Percentiles rank a stretch among this genome's conserved stretches.
phyloP scores from a whole-genome alignment of 2,888 invertebrate genomes.

The Scaptomyza tumidula region DNA sequence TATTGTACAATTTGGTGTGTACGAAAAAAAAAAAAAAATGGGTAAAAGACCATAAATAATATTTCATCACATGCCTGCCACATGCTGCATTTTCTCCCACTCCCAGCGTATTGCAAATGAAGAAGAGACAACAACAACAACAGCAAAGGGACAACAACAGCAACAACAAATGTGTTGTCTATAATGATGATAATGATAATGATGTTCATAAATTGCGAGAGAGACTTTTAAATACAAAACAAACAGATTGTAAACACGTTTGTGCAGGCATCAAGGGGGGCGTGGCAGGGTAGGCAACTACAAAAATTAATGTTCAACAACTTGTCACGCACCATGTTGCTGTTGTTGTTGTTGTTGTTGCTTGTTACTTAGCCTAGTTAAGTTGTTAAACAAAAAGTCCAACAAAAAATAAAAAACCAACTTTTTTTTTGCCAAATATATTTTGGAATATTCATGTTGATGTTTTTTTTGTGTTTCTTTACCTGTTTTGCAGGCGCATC shows the following conservation, averaged over 20 bases:
- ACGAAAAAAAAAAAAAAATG: not conserved
- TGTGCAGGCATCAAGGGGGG: conserved; percentile 42
- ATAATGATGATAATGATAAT: conserved; percentile 8
- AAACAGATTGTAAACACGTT: conserved; percentile 74
- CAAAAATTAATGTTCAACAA: conserved; percentile 57
- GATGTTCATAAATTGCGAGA: conserved; percentile 37
- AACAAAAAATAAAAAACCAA: conserved; percentile 19
- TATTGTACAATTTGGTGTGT: not conserved
- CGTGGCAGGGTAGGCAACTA: conserved; percentile 44
- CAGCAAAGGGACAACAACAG: not conserved
- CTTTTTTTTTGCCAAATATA: conserved; percentile 56
- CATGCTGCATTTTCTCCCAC: not conserved
- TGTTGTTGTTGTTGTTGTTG: conserved; percentile 48
- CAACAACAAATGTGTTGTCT: conserved; percentile 7
- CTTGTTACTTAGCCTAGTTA: conserved; percentile 73
- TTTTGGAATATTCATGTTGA: conserved; percentile 46
- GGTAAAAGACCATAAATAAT: not conserved
- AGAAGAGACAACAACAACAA: conserved; percentile 2
- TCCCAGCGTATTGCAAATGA: conserved; percentile 10
- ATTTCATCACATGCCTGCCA: not conserved
- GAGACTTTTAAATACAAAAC: conserved; percentile 28
- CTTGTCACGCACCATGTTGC: conserved; percentile 67
- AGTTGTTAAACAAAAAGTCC: conserved; percentile 52
- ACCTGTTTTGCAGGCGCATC: conserved; percentile 78
- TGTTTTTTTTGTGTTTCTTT: conserved; percentile 43